Percentiles rank a stretch among this genome's conserved stretches.
Conservation (phyloP, 2,113 vertebrate species). For the Plecturocebus donacophilus region DNA sequence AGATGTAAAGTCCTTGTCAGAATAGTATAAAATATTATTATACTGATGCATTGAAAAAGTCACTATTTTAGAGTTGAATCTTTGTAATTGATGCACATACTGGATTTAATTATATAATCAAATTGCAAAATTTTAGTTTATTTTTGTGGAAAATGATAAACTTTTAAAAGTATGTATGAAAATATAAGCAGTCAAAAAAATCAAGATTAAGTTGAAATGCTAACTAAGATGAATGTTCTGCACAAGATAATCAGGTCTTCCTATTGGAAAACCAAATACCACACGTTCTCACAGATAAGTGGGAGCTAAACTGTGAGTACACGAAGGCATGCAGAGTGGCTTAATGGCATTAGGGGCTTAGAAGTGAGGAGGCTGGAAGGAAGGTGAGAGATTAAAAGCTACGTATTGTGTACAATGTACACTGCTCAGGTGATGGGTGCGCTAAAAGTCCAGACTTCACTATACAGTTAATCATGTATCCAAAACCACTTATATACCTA, state of each 20-base stretch:
- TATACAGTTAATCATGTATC: too few species aligned
- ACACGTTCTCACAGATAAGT: too few species aligned
- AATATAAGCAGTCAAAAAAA: not conserved
- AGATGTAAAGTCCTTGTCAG: not conserved
- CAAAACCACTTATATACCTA: too few species aligned
- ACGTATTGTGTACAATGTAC: too few species aligned
- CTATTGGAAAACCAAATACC: too few species aligned
- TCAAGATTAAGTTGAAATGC: not conserved
- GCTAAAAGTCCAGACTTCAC: too few species aligned
- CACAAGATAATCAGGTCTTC: not conserved
- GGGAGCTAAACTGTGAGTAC: too few species aligned
- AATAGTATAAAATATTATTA: not conserved
- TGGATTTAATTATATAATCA: not conserved
- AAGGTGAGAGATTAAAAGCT: too few species aligned
- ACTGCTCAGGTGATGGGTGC: too few species aligned
- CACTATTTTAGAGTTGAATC: not conserved
- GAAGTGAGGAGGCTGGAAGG: too few species aligned
- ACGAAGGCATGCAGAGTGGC: too few species aligned
- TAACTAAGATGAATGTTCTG: not conserved
- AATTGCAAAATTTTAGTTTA: not conserved
- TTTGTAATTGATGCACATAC: not conserved
- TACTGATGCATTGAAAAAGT: not conserved
- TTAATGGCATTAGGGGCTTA: too few species aligned
- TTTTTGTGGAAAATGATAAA: not conserved
- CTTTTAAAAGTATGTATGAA: not conserved